These are phyloP conservation scores for Agrilus mali DNA, from an alignment of 2,888 invertebrate species.

Conservation along the genomic window DNA sequence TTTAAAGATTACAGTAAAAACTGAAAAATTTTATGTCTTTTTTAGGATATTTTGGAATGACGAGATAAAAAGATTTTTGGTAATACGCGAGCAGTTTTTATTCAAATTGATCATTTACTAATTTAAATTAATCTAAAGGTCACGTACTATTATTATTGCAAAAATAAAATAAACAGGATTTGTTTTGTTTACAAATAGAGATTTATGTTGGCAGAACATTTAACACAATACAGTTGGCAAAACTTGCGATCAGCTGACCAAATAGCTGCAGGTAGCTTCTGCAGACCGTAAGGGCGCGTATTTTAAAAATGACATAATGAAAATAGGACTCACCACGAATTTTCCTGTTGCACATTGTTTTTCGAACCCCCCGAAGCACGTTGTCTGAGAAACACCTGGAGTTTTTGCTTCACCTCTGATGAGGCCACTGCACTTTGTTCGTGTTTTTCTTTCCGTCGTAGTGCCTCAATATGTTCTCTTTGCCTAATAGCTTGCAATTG, in stretches of 20 bases:
- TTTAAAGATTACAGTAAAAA: too few species aligned
- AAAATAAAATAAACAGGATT: slow-evolving; percentile 9
- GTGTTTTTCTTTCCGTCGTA: slow-evolving; percentile 87
- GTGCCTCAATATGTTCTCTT: slow-evolving; percentile 70
- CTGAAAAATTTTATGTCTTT: too few species aligned
- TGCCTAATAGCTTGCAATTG: slow-evolving; percentile 63
- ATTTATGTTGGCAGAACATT: not conserved
- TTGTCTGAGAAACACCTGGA: slow-evolving; percentile 55
- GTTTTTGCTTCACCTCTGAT: slow-evolving; percentile 89
- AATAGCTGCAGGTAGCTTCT: slow-evolving; percentile 10
- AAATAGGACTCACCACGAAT: slow-evolving; percentile 29
- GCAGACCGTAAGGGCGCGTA: slow-evolving; percentile 12
- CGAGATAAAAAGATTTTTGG: too few species aligned
- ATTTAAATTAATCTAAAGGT: too few species aligned
- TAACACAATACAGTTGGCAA: slow-evolving; percentile 8
- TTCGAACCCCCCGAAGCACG: slow-evolving; percentile 30
- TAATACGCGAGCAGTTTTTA: too few species aligned
- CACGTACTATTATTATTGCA: not conserved
- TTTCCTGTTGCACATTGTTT: slow-evolving; percentile 28
- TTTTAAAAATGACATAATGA: slow-evolving; percentile 19
- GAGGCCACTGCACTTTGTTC: slow-evolving; percentile 95
- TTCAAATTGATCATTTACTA: too few species aligned
- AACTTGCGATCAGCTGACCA: slow-evolving; percentile 18
- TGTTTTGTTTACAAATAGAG: slow-evolving; percentile 14
- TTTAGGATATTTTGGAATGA: too few species aligned